Conservation (phyloP, 1,140 invertebrate species). For the Capitella teleta region DNA sequence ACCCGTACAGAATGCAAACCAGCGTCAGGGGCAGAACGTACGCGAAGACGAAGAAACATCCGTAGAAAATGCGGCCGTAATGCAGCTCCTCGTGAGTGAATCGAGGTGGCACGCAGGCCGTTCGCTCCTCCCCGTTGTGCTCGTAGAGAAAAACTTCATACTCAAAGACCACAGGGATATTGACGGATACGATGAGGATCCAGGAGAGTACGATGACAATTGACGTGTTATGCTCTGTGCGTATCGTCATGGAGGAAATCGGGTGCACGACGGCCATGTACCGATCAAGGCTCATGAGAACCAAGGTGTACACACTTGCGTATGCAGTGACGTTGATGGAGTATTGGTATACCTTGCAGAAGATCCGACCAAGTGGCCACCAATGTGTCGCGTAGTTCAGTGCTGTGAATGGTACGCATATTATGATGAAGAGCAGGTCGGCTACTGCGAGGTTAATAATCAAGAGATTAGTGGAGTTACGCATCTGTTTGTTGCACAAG, state of each 20-base stretch:
- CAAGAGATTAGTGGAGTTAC: conserved; percentile 77
- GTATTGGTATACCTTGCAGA: conserved; percentile 81
- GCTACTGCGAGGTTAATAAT: conserved; percentile 75
- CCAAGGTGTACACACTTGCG: conserved; percentile 84
- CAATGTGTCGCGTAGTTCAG: conserved; percentile 36
- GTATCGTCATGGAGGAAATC: conserved; percentile 71
- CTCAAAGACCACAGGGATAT: conserved; percentile 62
- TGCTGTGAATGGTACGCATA: conserved; percentile 69
- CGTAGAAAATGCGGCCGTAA: conserved; percentile 25
- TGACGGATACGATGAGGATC: conserved; percentile 60
- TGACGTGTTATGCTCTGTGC: conserved; percentile 74
- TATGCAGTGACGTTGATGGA: conserved; percentile 66
- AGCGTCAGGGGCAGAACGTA: conserved; percentile 47
- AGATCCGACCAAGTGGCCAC: conserved; percentile 82
- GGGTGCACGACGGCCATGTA: conserved; percentile 91
- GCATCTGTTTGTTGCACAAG: conserved; percentile 78
- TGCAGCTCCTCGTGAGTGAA: neutral
- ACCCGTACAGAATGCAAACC: conserved; percentile 78
- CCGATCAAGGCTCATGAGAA: conserved; percentile 88
- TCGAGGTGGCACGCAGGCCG: conserved; percentile 22
- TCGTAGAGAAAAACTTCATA: conserved; percentile 55
- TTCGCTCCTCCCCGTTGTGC: conserved; percentile 44
- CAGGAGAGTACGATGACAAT: conserved; percentile 58
- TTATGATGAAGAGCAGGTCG: conserved; percentile 85
- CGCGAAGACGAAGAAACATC: conserved; percentile 42